phyloP scores from a whole-genome alignment of 2,113 vertebrate species.

The Argyrosomus japonicus region DNA sequence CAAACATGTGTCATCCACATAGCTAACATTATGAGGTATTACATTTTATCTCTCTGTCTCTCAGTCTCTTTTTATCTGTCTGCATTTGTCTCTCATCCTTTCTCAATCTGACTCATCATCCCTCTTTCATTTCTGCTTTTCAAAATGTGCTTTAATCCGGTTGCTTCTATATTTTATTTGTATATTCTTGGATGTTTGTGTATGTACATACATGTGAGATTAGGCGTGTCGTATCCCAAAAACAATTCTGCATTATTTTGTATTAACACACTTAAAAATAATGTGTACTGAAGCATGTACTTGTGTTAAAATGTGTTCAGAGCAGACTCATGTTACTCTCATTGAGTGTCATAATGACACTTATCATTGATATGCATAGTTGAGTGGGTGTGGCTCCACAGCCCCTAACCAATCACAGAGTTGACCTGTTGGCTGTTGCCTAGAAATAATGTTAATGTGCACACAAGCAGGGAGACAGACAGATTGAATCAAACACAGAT shows the following conservation, averaged over 20 bases:
- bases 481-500: slow-evolving; percentile 26
- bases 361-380: neutral
- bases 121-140: neutral
- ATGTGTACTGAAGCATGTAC: slow-evolving; percentile 1
- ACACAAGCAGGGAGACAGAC: slow-evolving; percentile 2
- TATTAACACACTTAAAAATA: neutral
- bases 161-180: neutral
- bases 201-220: neutral
- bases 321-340: slow-evolving; percentile 15
- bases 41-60: slow-evolving; percentile 53
- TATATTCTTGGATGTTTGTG: neutral
- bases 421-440: slow-evolving; percentile 25
- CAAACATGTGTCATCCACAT: slow-evolving; percentile 73
- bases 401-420: slow-evolving; percentile 13
- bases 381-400: slow-evolving; percentile 26
- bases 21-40: slow-evolving; percentile 71
- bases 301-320: neutral
- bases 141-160: neutral
- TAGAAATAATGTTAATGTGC: slow-evolving; percentile 33
- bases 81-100: slow-evolving; percentile 10
- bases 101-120: neutral
- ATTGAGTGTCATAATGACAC: slow-evolving; percentile 12
- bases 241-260: neutral
- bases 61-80: slow-evolving; percentile 47
- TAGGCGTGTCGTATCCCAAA: neutral